phyloP scores from a whole-genome alignment of 2,797 vertebrate genomes.

The Ciconia nigra region DNA sequence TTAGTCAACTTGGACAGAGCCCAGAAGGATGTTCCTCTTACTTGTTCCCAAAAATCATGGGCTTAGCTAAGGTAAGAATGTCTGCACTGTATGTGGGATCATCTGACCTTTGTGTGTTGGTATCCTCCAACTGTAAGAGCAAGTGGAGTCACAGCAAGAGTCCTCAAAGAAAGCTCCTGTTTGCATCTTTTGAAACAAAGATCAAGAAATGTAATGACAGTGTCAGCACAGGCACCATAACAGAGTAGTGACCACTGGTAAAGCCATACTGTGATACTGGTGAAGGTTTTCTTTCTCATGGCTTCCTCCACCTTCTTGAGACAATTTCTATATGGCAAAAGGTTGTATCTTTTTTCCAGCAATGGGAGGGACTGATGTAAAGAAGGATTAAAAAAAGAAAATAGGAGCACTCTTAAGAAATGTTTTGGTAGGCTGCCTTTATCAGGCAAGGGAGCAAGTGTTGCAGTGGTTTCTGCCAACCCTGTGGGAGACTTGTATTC shows the following conservation, averaged over 20 bases:
- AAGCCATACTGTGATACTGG: neutral
- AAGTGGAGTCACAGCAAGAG: neutral
- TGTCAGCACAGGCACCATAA: neutral
- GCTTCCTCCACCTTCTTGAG: neutral
- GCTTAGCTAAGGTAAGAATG: slow-evolving; percentile 82
- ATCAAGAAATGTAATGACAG: neutral
- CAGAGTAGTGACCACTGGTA: neutral
- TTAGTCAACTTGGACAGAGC: slow-evolving; percentile 87
- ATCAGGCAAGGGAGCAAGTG: neutral
- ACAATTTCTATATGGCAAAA: neutral
- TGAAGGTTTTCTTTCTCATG: neutral
- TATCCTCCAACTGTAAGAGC: neutral
- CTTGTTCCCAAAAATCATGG: slow-evolving; percentile 91
- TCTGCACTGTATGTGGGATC: neutral
- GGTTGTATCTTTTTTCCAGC: neutral
- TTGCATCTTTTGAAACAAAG: neutral
- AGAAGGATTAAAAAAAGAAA: neutral
- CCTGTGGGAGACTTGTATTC: neutral
- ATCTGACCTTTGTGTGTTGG: neutral
- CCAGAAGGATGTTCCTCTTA: slow-evolving; percentile 94
- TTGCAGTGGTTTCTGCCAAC: neutral
- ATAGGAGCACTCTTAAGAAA: neutral
- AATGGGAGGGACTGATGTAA: neutral
- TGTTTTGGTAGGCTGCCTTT: neutral
- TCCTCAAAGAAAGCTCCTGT: neutral